Percentiles rank a stretch among this genome's conserved stretches.
Evolutionary conservation across 2,797 vertebrate genomes (phyloP).

Genomic region (Enteromius trimaculatus): DNA sequence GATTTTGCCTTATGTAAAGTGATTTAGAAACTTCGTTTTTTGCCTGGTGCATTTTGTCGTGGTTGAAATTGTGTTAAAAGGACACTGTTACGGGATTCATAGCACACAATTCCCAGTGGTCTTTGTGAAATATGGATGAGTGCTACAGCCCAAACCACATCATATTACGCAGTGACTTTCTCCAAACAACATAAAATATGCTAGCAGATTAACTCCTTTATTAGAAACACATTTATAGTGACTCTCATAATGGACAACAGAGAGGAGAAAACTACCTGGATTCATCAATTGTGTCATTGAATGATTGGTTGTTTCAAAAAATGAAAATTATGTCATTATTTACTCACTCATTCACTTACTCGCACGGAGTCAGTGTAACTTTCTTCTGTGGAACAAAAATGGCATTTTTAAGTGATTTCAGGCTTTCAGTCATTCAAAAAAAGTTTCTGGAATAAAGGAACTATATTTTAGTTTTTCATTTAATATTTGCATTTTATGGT

Average conservation of each 20-base stretch:
- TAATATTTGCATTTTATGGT: not conserved
- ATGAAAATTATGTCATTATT: not conserved
- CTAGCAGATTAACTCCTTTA: conserved; percentile 76
- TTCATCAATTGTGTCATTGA: conserved; percentile 51
- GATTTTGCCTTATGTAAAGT: not conserved
- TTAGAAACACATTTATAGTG: conserved; percentile 80
- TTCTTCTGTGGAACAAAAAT: not conserved
- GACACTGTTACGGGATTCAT: conserved; percentile 69
- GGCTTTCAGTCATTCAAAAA: not conserved
- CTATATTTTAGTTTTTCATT: not conserved
- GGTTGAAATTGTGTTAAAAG: conserved; percentile 31
- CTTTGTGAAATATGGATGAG: conserved; percentile 81
- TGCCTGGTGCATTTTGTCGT: conserved; percentile 10
- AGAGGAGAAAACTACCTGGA: conserved; percentile 52
- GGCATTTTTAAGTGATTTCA: not conserved
- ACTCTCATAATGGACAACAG: conserved; percentile 66
- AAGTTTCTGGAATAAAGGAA: not conserved
- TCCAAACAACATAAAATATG: conserved; percentile 79
- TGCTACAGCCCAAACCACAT: conserved; percentile 71
- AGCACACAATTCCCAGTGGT: conserved; percentile 74
- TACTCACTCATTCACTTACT: not conserved
- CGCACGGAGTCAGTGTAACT: not conserved
- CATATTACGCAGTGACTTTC: conserved; percentile 68
- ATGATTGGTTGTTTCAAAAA: not conserved
- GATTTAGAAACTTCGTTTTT: not conserved